Conservation (phyloP, 2,888 invertebrate species). For the Synanthedon tipuliformis region DNA sequence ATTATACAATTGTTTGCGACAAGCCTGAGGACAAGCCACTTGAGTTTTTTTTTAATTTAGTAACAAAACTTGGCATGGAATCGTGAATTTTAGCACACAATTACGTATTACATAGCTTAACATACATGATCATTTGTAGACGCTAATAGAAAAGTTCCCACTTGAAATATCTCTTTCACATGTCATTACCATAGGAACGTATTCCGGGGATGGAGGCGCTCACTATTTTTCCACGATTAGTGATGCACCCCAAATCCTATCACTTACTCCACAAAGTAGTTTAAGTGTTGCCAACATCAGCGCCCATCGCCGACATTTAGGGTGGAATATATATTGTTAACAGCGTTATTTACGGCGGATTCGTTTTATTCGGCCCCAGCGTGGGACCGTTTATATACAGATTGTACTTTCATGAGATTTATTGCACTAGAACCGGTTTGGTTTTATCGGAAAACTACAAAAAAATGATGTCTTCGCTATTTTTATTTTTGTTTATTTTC, state of each 20-base stretch:
- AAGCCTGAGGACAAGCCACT: no score
- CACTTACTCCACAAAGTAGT: slow-evolving; percentile 21
- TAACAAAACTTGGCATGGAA: no score
- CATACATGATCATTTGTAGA: no score
- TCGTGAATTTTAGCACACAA: no score
- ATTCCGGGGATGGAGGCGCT: background rate
- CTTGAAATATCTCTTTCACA: no score
- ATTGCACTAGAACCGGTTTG: slow-evolving; percentile 6
- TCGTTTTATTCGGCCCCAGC: slow-evolving; percentile 36
- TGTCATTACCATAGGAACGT: no score
- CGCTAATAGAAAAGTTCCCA: no score
- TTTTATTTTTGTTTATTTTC: no score
- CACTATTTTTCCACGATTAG: slow-evolving; percentile 15
- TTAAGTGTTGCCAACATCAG: slow-evolving; percentile 44
- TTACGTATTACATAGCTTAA: no score
- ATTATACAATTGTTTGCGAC: no score
- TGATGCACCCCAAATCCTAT: slow-evolving; percentile 22
- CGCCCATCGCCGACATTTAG: slow-evolving; percentile 26
- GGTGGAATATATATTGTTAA: slow-evolving; percentile 45
- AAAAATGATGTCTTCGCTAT: background rate
- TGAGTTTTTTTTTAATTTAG: no score
- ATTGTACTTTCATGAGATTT: slow-evolving; percentile 15
- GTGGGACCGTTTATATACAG: slow-evolving; percentile 21
- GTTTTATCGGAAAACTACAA: background rate
- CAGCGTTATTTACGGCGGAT: slow-evolving; percentile 48